A percentile compares a stretch with the other conserved stretches of the same genome.
Conservation (phyloP, 2,113 vertebrate genomes). For the Ameiurus melas region DNA sequence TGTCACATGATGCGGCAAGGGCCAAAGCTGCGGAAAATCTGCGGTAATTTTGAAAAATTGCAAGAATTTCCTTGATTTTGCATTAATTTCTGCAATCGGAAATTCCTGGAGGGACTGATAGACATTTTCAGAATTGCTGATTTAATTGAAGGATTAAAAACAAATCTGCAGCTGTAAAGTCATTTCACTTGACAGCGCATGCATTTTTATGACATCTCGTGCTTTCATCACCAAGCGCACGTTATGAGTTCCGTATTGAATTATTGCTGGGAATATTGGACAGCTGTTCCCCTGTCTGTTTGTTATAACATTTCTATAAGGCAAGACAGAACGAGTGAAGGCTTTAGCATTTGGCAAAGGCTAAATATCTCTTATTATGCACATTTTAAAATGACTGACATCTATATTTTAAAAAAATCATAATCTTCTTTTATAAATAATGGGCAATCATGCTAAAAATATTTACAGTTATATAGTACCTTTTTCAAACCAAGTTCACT, state of each 20-base stretch:
- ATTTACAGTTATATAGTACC: background rate
- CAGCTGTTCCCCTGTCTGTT: background rate
- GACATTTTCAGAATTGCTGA: background rate
- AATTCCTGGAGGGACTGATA: background rate
- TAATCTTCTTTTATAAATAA: background rate
- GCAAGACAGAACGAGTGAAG: background rate
- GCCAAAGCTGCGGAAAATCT: too few relatives aligned
- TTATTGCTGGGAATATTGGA: background rate
- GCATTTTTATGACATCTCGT: background rate
- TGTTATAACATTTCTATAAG: background rate
- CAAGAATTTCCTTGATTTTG: too few relatives aligned
- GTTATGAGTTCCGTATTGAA: slow-evolving; percentile 1
- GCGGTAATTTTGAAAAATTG: too few relatives aligned
- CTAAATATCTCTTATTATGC: background rate
- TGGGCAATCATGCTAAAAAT: too few relatives aligned
- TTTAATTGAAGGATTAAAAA: background rate
- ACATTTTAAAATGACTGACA: background rate
- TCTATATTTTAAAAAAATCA: background rate
- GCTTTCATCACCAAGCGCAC: background rate
- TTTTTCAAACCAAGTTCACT: background rate
- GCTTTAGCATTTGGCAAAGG: background rate
- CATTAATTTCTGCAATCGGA: too few relatives aligned
- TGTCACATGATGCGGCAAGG: too few relatives aligned
- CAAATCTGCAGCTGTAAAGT: background rate
- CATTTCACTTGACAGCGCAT: background rate